Base-by-base conservation (phyloP, 2,888 invertebrate species). In the Macrophya alboannulata region DNA sequence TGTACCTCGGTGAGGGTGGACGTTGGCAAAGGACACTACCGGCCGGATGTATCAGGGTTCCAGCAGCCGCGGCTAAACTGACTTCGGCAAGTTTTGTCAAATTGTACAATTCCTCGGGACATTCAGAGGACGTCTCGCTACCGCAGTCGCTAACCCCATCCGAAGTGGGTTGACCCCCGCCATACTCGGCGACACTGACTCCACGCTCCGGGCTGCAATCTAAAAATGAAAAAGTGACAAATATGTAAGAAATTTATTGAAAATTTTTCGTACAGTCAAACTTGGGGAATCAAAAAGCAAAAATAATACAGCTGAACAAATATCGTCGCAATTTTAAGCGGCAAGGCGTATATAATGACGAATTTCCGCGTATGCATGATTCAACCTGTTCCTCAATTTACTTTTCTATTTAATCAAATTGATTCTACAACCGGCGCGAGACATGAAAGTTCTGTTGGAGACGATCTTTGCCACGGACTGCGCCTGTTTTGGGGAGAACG, bases 81-180 rank as follows among this genome's bases (percentile, higher is more conserved):
- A 97, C 96, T 93, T 97, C 96, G 10, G 97, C 97, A 89, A 97
- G 93, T 92, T 97, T 96, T 68, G 96, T 97, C 84, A 97, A 94
- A 92, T 97, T 97, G 94, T 96, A 97, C 31, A 97, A 94, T 90
- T 97, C 96, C 89, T 96, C 96, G 0, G 95, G 95, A 85, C 93
- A 93, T 85, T 93, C 93, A 45, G 93, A 93, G 8, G 93, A 93
- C 31, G 93, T 93, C 48, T 93, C 93, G 88, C 93, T 93, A 21
- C 92, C 93, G 87, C 93, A 93, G 76, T 93, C 93, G 87, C 93
- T 93, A n/a, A 92, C 93, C 9, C 93, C 93, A 87, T 93, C 93
- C 65, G 93, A 93, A 4, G 92, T 93, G 85, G 92, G 91, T 86
- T 93, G 93, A 71, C 90, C 91, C 48, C 91, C 89, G 74, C 90